phyloP scores from a whole-genome alignment of 1,140 invertebrate species.

The Coenobita brevimanus region DNA sequence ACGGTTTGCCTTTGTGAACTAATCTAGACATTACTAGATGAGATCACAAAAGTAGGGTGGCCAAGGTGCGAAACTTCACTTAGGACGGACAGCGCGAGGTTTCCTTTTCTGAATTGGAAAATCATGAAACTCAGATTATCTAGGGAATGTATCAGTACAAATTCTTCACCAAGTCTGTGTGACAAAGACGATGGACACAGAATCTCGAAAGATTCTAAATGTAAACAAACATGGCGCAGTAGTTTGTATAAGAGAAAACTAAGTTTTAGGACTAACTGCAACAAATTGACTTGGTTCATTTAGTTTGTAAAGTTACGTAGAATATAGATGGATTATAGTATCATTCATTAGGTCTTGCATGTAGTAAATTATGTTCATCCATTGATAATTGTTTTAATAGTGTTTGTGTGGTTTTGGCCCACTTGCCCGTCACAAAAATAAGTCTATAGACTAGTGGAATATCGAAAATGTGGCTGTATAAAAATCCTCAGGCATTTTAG shows the following conservation, averaged over 20 bases:
- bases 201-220: neutral
- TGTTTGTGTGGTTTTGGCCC: too few species aligned
- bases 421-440: too few species aligned
- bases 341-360: too few species aligned
- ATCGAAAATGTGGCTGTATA: too few species aligned
- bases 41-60: neutral
- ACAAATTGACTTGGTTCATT: too few species aligned
- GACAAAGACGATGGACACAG: neutral
- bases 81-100: neutral
- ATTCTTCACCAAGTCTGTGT: neutral
- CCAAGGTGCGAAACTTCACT: neutral
- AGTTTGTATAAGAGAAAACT: neutral
- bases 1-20: constrained; percentile 55
- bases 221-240: constrained; percentile 18
- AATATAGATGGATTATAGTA: too few species aligned
- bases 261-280: neutral
- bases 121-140: neutral
- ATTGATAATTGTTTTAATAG: too few species aligned
- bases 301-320: too few species aligned
- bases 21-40: constrained; percentile 44
- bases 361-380: too few species aligned
- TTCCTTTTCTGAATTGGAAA: neutral
- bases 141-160: too few species aligned
- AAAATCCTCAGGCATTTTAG: too few species aligned
- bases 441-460: too few species aligned